A percentile compares a stretch with the other conserved stretches of the same genome.
These are phyloP conservation scores for Xanthostigma xanthostigma DNA, from an alignment of 2,888 invertebrate genomes.

Conservation along the genomic window DNA sequence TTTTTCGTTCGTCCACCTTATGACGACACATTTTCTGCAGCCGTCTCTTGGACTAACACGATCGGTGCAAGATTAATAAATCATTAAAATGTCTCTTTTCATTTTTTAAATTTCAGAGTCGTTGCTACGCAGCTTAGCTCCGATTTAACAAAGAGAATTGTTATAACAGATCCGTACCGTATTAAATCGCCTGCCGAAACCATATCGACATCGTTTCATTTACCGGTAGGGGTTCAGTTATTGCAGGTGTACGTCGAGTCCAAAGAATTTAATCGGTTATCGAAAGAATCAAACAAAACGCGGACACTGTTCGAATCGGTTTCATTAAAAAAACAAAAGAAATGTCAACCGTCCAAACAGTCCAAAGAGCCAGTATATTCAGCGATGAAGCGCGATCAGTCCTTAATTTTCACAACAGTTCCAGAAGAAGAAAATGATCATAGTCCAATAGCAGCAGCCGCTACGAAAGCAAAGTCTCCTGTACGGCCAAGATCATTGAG, in stretches of 20 bases:
- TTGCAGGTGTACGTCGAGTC: conserved; percentile 59
- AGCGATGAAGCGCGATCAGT: conserved; percentile 63
- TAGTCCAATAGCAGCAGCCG: conserved; percentile 6
- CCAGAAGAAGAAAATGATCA: conserved; percentile 52
- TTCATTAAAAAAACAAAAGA: conserved; percentile 12
- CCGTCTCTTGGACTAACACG: no score
- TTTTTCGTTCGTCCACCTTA: no score
- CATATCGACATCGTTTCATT: conserved; percentile 45
- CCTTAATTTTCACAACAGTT: conserved; percentile 67
- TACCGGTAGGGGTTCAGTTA: conserved; percentile 70
- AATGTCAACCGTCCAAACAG: conserved; percentile 9
- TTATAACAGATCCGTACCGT: conserved; percentile 69
- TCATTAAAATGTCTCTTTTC: neutral
- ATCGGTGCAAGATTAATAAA: neutral
- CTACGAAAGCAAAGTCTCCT: conserved; percentile 12
- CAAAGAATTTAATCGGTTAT: conserved; percentile 40
- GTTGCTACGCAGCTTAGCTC: conserved; percentile 64
- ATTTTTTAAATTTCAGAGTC: conserved; percentile 39
- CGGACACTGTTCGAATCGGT: conserved; percentile 24
- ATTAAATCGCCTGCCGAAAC: conserved; percentile 69
- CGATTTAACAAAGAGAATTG: conserved; percentile 59
- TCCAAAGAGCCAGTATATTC: conserved; percentile 34
- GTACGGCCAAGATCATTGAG: conserved; percentile 26
- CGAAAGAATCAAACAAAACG: conserved; percentile 28
- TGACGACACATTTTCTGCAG: no score